These are phyloP conservation scores for Watersipora subatra DNA, from an alignment of 1,140 invertebrate genomes.

Conservation along the genomic window DNA sequence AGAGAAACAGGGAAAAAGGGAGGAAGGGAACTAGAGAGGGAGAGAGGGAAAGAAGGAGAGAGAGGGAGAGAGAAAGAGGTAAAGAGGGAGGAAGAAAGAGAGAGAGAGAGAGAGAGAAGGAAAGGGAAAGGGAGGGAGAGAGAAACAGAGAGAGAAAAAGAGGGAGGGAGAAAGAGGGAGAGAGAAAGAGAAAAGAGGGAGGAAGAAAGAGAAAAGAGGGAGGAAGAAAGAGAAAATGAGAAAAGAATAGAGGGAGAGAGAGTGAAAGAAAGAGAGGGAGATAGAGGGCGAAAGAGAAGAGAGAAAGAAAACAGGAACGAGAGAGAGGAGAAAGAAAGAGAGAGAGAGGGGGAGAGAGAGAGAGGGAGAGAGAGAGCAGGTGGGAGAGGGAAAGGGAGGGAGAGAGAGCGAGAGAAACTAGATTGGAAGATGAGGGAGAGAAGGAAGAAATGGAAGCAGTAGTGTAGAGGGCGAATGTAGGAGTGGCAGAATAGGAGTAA, in stretches of 20 bases:
- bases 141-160: not conserved
- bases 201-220: not conserved
- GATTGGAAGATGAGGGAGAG: not conserved
- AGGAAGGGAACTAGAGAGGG: not conserved
- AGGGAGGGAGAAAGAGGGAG: not conserved
- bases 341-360: not conserved
- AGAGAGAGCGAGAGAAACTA: not conserved
- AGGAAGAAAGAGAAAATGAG: not conserved
- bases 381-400: not conserved
- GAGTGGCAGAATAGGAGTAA: not conserved
- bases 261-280: not conserved
- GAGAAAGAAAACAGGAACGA: not conserved
- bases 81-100: not conserved
- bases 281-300: not conserved
- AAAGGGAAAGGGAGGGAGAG: not conserved
- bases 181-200: not conserved
- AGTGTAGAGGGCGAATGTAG: no score
- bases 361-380: not conserved
- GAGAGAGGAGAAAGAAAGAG: not conserved
- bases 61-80: not conserved
- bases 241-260: not conserved
- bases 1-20: constrained; percentile 2
- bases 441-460: no score
- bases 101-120: not conserved
- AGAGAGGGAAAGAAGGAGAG: not conserved